Percentiles rank a stretch among this genome's conserved stretches.
phyloP scores from a whole-genome alignment of 1,140 invertebrate genomes.

The Euglossa dilemma region DNA sequence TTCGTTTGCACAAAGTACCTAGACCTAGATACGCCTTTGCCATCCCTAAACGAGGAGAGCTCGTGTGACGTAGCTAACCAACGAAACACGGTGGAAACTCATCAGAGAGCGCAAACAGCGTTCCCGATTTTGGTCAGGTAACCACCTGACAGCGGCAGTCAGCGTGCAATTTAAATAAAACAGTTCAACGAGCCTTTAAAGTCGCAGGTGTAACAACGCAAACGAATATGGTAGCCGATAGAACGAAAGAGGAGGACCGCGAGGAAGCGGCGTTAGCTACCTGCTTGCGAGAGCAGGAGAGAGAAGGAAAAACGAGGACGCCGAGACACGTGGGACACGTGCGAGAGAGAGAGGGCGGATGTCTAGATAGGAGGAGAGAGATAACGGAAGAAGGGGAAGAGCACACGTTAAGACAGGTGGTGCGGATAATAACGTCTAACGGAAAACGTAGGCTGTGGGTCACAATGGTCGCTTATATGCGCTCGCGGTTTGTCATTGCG shows the following conservation, averaged over 20 bases:
- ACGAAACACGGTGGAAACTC: background rate
- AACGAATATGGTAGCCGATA: conserved; percentile 39
- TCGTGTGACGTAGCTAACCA: background rate
- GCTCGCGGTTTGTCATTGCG: conserved; percentile 7
- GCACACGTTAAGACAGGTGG: conserved; percentile 65
- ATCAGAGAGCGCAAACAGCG: conserved; percentile 13
- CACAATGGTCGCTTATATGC: conserved; percentile 47
- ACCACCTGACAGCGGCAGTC: conserved; percentile 11
- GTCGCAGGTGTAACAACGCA: conserved; percentile 59
- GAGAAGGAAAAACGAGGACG: background rate
- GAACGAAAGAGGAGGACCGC: conserved; percentile 28
- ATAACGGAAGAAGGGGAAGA: conserved; percentile 62
- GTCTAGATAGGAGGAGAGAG: conserved; percentile 43
- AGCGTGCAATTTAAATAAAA: conserved; percentile 36
- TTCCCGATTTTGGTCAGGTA: conserved; percentile 40
- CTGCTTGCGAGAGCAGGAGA: no score
- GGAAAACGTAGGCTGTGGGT: conserved; percentile 61
- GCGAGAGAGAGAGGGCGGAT: conserved; percentile 22
- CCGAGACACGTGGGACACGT: background rate
- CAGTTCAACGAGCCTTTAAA: conserved; percentile 55
- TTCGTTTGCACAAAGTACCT: background rate
- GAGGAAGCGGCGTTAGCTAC: background rate
- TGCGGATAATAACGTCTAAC: conserved; percentile 68
- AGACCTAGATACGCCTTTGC: background rate
- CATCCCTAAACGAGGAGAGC: no score